Evolutionary conservation across 2,797 vertebrate genomes (phyloP).

Genomic region (Tinamus major): DNA sequence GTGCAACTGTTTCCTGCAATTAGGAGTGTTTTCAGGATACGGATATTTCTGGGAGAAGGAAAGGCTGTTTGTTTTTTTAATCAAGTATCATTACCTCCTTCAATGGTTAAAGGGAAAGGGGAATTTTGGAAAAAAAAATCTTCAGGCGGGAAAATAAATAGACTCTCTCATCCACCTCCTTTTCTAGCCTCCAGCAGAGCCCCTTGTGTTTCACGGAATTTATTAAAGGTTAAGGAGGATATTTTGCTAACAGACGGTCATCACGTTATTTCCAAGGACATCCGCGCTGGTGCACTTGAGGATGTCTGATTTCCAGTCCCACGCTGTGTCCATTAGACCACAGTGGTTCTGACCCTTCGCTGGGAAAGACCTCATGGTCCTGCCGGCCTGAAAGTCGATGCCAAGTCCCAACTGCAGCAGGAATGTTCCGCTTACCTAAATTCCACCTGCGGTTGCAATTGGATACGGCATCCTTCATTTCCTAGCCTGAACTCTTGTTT

Average conservation of each 20-base stretch:
- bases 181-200: not conserved
- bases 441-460: slow-evolving; percentile 73
- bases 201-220: slow-evolving; percentile 1
- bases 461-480: slow-evolving; percentile 67
- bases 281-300: not conserved
- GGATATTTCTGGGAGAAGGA: not conserved
- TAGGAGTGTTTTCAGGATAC: not conserved
- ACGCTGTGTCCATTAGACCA: slow-evolving; percentile 61
- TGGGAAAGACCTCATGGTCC: slow-evolving; percentile 36
- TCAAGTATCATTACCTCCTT: not conserved
- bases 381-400: slow-evolving; percentile 50
- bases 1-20: not conserved
- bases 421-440: slow-evolving; percentile 59
- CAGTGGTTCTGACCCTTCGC: slow-evolving; percentile 51
- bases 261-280: slow-evolving; percentile 44
- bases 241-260: slow-evolving; percentile 51
- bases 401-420: slow-evolving; percentile 41
- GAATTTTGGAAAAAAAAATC: not conserved
- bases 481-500: slow-evolving; percentile 31
- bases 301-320: slow-evolving; percentile 47
- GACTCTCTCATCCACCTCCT: not conserved
- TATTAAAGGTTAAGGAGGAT: slow-evolving; percentile 38
- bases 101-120: not conserved
- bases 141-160: slow-evolving; percentile 30
- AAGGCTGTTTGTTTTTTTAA: not conserved